Conservation (phyloP, 2,113 vertebrate species). For the Otolemur garnettii region DNA sequence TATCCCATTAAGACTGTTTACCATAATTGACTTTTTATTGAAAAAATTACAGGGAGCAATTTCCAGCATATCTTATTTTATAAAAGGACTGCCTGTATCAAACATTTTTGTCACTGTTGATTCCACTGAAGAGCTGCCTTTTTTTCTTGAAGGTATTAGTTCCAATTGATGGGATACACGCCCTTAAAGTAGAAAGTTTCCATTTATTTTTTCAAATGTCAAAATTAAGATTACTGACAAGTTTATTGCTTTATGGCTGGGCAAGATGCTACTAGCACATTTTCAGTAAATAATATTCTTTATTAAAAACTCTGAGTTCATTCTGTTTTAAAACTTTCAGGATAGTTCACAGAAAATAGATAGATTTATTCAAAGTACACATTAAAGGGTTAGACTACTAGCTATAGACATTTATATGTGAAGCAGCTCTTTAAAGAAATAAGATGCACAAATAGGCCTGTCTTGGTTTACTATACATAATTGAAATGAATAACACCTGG, state of each 20-base stretch:
- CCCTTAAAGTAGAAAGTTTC: constrained; percentile 80
- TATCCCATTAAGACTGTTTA: constrained; percentile 77
- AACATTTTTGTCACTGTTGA: constrained; percentile 84
- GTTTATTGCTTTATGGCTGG: constrained; percentile 78
- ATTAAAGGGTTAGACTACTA: constrained; percentile 72
- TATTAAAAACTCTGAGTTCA: constrained; percentile 78
- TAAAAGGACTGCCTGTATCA: constrained; percentile 88
- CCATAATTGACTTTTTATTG: constrained; percentile 85
- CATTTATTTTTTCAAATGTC: constrained; percentile 73
- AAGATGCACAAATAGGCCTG: constrained; percentile 76
- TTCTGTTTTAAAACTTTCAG: constrained; percentile 78
- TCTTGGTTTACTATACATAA: constrained; percentile 76
- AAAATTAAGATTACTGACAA: constrained; percentile 80
- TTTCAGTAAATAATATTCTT: constrained; percentile 76
- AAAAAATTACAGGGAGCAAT: constrained; percentile 86
- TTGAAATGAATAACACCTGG: constrained; percentile 86
- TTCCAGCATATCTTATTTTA: constrained; percentile 81
- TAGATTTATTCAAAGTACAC: constrained; percentile 74
- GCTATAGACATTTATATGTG: constrained; percentile 67
- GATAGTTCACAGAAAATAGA: constrained; percentile 78
- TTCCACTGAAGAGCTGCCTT: constrained; percentile 87
- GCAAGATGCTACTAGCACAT: constrained; percentile 71
- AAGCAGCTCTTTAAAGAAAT: constrained; percentile 89
- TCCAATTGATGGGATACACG: constrained; percentile 71
- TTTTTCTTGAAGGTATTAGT: constrained; percentile 73